Percentiles rank a stretch among this genome's conserved stretches.
phyloP scores from a whole-genome alignment of 2,797 vertebrate species.

The Siniperca obscura region DNA sequence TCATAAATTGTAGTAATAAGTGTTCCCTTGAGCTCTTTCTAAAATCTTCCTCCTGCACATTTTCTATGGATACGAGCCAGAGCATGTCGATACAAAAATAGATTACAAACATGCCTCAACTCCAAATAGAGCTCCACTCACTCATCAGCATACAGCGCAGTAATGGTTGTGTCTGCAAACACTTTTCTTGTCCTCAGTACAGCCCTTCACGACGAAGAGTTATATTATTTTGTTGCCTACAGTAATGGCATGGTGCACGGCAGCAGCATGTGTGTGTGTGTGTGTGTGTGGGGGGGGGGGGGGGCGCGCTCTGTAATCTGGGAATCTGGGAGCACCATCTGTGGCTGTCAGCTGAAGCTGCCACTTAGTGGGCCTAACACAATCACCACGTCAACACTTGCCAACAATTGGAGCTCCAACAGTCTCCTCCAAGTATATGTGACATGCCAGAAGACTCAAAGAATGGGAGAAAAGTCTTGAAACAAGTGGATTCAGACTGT shows the following conservation, averaged over 20 bases:
- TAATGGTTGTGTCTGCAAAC: slow-evolving; percentile 41
- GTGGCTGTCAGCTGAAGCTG: slow-evolving; percentile 80
- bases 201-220: slow-evolving; percentile 32
- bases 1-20: slow-evolving; percentile 38
- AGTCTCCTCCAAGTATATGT: slow-evolving; percentile 24
- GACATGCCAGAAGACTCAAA: slow-evolving; percentile 31
- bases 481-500: slow-evolving; percentile 1
- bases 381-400: slow-evolving; percentile 63
- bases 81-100: slow-evolving; percentile 48
- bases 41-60: slow-evolving; percentile 37
- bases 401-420: slow-evolving; percentile 50
- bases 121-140: slow-evolving; percentile 44
- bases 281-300: too few species aligned
- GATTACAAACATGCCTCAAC: slow-evolving; percentile 51
- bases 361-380: slow-evolving; percentile 74
- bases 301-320: slow-evolving; percentile 63
- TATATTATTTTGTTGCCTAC: slow-evolving; percentile 54
- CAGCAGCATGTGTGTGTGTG: slow-evolving; percentile 49
- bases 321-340: slow-evolving; percentile 79
- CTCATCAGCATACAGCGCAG: slow-evolving; percentile 46
- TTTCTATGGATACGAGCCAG: slow-evolving; percentile 36
- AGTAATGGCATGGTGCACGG: slow-evolving; percentile 62
- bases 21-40: slow-evolving; percentile 31
- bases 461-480: slow-evolving; percentile 7
- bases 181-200: slow-evolving; percentile 37